Conservation (phyloP, 1,140 invertebrate genomes). For the Trichonephila clavipes region DNA sequence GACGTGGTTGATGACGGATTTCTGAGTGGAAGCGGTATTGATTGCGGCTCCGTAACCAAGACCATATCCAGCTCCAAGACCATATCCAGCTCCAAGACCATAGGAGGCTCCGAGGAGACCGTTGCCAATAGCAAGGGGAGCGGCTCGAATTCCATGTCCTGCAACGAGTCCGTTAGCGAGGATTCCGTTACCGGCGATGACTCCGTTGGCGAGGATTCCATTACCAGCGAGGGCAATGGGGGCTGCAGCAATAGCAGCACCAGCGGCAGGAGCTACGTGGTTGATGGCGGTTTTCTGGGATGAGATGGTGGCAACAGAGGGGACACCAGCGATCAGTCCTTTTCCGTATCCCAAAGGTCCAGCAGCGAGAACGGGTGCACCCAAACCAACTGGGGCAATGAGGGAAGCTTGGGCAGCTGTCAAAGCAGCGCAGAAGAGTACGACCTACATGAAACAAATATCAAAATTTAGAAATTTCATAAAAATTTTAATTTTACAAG, state of each 20-base stretch:
- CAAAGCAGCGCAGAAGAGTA: background rate
- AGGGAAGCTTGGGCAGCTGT: background rate
- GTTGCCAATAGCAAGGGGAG: background rate
- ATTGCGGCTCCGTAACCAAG: background rate
- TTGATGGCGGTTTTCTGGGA: conserved; percentile 15
- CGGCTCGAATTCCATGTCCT: background rate
- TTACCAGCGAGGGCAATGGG: background rate
- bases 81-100: background rate
- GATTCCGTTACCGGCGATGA: background rate
- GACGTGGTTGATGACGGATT: conserved; percentile 40
- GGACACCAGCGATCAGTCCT: background rate
- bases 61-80: background rate
- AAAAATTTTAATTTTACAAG: background rate
- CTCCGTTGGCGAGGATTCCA: background rate
- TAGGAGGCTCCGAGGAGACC: background rate
- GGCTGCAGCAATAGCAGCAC: background rate
- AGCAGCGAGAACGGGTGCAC: background rate
- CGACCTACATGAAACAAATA: background rate
- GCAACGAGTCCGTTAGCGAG: background rate
- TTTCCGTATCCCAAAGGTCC: background rate
- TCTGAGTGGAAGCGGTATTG: background rate
- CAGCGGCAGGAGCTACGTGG: background rate
- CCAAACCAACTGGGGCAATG: background rate
- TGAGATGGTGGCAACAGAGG: background rate
- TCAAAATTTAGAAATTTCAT: no score